phyloP scores from a whole-genome alignment of 2,888 invertebrate genomes.

The Hirtodrosophila trivittata region DNA sequence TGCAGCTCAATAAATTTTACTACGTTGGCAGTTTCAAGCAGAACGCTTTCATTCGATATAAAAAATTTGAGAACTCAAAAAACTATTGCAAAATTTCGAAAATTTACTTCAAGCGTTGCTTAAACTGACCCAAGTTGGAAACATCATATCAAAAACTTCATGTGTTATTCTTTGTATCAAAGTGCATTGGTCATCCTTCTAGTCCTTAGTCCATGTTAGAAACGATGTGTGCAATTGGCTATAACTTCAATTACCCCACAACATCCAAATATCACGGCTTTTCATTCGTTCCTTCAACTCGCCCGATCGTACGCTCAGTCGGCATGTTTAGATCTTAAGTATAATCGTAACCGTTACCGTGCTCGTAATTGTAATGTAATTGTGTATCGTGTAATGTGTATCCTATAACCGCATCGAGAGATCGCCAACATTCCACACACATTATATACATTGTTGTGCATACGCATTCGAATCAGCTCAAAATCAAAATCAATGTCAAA shows the following conservation, averaged over 20 bases:
- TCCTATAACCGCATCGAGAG: background rate
- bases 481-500: slow-evolving; percentile 1
- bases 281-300: slow-evolving; percentile 25
- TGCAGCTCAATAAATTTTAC: slow-evolving; percentile 32
- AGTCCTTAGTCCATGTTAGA: slow-evolving; percentile 9
- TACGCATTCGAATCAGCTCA: slow-evolving; percentile 47
- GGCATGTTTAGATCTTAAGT: slow-evolving; percentile 65
- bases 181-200: slow-evolving; percentile 45
- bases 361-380: slow-evolving; percentile 36
- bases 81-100: slow-evolving; percentile 6
- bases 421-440: slow-evolving; percentile 23
- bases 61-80: slow-evolving; percentile 19
- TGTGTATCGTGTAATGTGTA: background rate
- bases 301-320: slow-evolving; percentile 48
- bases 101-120: slow-evolving; percentile 28
- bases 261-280: slow-evolving; percentile 21
- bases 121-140: slow-evolving; percentile 12
- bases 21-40: slow-evolving; percentile 27
- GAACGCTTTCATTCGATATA: slow-evolving; percentile 7
- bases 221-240: slow-evolving; percentile 30
- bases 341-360: slow-evolving; percentile 21
- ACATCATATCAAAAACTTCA: slow-evolving; percentile 40
- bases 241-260: slow-evolving; percentile 7
- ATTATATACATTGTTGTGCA: slow-evolving; percentile 47
- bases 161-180: slow-evolving; percentile 33